Percentiles rank a stretch among this genome's conserved stretches.
phyloP scores from a whole-genome alignment of 2,888 invertebrate species.

The Drosophila ezoana region DNA sequence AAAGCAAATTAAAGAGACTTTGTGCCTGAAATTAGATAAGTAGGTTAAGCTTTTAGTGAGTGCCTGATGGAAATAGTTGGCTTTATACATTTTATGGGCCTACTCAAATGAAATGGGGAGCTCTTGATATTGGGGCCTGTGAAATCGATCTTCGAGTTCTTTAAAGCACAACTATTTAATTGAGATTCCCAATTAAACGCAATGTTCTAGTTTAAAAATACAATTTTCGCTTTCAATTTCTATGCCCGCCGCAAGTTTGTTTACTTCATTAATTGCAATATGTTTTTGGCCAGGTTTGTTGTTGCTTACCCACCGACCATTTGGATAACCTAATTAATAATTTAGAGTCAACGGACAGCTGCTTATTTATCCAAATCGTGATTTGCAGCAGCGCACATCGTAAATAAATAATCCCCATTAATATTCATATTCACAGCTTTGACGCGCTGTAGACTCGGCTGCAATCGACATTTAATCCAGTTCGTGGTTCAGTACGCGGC shows the following conservation, averaged over 20 bases:
- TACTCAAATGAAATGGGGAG: too few relatives aligned
- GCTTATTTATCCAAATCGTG: conserved; percentile 58
- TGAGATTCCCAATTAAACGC: not conserved
- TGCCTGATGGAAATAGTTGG: not conserved
- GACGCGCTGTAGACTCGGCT: conserved; percentile 16
- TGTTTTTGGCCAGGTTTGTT: conserved; percentile 22
- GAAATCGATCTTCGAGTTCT: too few relatives aligned
- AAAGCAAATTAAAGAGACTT: conserved; percentile 16
- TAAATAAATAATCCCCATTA: conserved; percentile 62
- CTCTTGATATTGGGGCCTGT: too few relatives aligned
- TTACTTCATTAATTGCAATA: conserved; percentile 22
- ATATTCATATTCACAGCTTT: conserved; percentile 23
- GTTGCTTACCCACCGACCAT: conserved; percentile 24
- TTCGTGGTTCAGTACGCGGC: conserved; percentile 44
- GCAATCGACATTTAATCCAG: conserved; percentile 60
- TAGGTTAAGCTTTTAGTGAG: not conserved
- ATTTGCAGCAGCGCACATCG: conserved; percentile 30
- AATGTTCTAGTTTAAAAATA: not conserved
- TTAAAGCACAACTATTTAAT: not conserved
- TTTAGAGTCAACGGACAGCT: conserved; percentile 41
- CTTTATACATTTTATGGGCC: too few relatives aligned
- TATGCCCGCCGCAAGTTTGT: not conserved
- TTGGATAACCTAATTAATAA: conserved; percentile 65
- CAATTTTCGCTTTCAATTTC: conserved; percentile 9
- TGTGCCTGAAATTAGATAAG: not conserved